Evolutionary conservation across 2,113 vertebrate genomes (phyloP), one percentile per base, ranked within the genome.

Genomic region (Eurystomus gularis): DNA sequence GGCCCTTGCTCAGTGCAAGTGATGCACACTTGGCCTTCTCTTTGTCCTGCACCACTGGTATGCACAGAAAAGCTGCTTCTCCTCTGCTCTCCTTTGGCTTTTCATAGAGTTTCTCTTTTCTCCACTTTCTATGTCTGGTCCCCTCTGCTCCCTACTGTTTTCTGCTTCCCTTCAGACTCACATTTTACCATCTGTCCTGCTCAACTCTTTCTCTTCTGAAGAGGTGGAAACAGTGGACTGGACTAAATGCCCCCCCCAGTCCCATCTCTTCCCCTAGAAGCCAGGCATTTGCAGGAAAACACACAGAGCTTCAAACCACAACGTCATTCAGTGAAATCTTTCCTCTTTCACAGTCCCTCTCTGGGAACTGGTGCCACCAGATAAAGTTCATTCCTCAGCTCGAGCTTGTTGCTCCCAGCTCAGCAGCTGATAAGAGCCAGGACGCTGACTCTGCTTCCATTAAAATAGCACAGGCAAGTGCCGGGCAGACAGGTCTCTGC

Each of bases 371-470:
- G 97, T 97, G 92, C 46, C 88, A 88, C 23, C 95, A 96, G 97
- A 79, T 92, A 26, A 97, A 93, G 95, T 90, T 97, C 90, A 96
- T 97, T 68, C 94, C 97, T 31, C 62, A 96, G 84, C 68, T 96
- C 17, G 28, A 97, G 76, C 55, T 91, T 44, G 95, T 96, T 49
- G 94, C 84, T 70, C 98, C 97, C 89, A 98, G 97, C 76, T 96
- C 96, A 3, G 95, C 89, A 10, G 3, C 82, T 11, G 94, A 91
- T 51, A 97, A 95, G 58, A 46, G 94, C 95, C 13, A 3, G 9
- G 75, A 62, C 71, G 57, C 80, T 98, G 57, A 44, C 77, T 15
- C 11, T 39, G 4, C 71, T 97, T 17, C 96, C 94, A 10, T 20
- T 33, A 10, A 64, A 94, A 71, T 12, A 82, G 8, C 28, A 4